Base-by-base conservation (phyloP, 1,140 invertebrate genomes). In the Cyphomyrmex costatus region DNA sequence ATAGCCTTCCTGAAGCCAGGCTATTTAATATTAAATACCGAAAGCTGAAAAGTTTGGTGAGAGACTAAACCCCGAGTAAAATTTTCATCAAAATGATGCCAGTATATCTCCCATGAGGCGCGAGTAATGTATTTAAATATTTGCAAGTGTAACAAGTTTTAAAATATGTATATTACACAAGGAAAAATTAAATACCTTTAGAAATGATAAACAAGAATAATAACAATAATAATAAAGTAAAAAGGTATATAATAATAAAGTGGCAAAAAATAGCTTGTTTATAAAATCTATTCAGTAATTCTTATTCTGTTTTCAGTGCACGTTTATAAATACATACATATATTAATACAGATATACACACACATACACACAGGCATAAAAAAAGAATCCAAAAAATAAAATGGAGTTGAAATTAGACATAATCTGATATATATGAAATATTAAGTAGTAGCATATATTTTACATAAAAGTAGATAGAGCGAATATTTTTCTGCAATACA, bases 11-110 rank as follows among this genome's bases (percentile, higher is more conserved):
- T 14, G 46, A 78, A 65, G n/a, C 24, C 42, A 27, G 7, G 10
- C 24, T 65, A 49, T 78, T 65, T 65, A 78, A 46, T 65, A 65
- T 46, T 65, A 30, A 65, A 63, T 78, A 78, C 33, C 21, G 14
- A 42, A 27, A 77, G 14, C 21, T 24, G 4, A 61, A 77, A 61
- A 77, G 74, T 78, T 74, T 56, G 16, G 5, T 46, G 42, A 10
- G 6, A 14, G 6, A 63, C 12, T 42, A 42, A 30, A 14, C 3
- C 16, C 3, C 8, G 8, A 19, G 14, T 27, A 1, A 60, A 60
- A 77, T 61, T 77, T 61, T 46, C 56, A 60, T 60, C 33, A 24
- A 76, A 76, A 76, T 19, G 42, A 49, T 71, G 8, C 3, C 10
- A 16, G 8, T 16, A 8, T 61, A 30, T 58, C 24, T 14, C 16